These are phyloP conservation scores for Agrotis ipsilon DNA, from an alignment of 2,888 invertebrate genomes.

Conservation along the genomic window DNA sequence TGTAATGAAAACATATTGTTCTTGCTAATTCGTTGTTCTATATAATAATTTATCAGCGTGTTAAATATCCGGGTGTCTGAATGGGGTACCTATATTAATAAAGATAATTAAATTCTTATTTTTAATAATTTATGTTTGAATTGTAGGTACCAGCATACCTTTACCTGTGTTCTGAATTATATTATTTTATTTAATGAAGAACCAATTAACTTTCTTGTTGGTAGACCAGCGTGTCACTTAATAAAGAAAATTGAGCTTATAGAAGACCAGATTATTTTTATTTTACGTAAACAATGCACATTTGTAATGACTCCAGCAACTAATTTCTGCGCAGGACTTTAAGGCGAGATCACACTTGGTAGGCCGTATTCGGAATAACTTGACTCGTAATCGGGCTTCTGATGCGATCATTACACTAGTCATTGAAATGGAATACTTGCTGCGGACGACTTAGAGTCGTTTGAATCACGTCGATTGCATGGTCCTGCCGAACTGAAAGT, in stretches of 20 bases:
- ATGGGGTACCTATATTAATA: not conserved
- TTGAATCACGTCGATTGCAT: too few relatives aligned
- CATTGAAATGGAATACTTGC: too few relatives aligned
- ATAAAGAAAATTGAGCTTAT: not conserved
- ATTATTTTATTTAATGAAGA: slow-evolving; percentile 11
- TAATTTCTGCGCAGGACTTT: too few relatives aligned
- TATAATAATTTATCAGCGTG: slow-evolving; percentile 13
- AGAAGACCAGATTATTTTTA: too few relatives aligned
- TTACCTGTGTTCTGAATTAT: not conserved
- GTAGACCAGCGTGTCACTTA: not conserved
- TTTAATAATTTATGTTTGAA: not conserved
- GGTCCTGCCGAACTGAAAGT: too few relatives aligned
- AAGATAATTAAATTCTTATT: not conserved
- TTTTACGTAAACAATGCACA: too few relatives aligned
- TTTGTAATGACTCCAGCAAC: too few relatives aligned
- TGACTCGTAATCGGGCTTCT: too few relatives aligned
- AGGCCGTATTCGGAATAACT: too few relatives aligned
- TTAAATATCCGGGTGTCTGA: slow-evolving; percentile 14
- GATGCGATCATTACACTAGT: too few relatives aligned
- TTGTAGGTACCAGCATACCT: not conserved
- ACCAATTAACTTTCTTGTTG: not conserved
- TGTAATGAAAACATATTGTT: slow-evolving; percentile 50
- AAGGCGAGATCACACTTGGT: too few relatives aligned
- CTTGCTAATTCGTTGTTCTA: slow-evolving; percentile 43
- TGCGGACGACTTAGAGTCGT: too few relatives aligned